phyloP scores from a whole-genome alignment of 2,797 vertebrate genomes.

The Hippoglossus hippoglossus region DNA sequence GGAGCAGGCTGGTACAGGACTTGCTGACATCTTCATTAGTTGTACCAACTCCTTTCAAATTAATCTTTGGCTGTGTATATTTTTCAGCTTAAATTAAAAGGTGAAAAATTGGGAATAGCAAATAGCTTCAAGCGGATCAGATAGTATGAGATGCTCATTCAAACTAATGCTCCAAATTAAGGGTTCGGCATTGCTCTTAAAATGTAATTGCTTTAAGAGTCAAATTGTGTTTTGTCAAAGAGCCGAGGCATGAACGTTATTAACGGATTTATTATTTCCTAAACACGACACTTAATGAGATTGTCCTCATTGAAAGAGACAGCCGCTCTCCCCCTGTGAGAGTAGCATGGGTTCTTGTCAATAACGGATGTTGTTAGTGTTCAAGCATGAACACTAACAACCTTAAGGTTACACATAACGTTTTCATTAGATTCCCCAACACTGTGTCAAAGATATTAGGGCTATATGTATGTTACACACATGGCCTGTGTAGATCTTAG shows the following conservation, averaged over 20 bases:
- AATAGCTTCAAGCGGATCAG: neutral
- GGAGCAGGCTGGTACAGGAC: conserved; percentile 22
- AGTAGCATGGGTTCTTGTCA: conserved; percentile 20
- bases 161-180: neutral
- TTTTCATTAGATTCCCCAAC: conserved; percentile 26
- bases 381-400: conserved; percentile 3
- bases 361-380: conserved; percentile 2
- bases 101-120: conserved; percentile 7
- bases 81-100: conserved; percentile 23
- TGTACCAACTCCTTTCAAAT: conserved; percentile 22
- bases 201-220: neutral
- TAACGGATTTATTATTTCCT: neutral
- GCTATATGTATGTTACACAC: conserved; percentile 5
- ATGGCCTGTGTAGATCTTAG: neutral
- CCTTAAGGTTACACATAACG: conserved; percentile 9
- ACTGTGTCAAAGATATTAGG: neutral
- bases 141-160: conserved; percentile 2
- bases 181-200: neutral
- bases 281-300: neutral
- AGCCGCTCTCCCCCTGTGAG: neutral
- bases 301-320: conserved; percentile 12
- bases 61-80: conserved; percentile 36
- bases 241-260: neutral
- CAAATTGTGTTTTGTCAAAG: neutral
- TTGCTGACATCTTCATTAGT: conserved; percentile 39